phyloP scores from a whole-genome alignment of 1,140 invertebrate species.

The Plodia interpunctella region DNA sequence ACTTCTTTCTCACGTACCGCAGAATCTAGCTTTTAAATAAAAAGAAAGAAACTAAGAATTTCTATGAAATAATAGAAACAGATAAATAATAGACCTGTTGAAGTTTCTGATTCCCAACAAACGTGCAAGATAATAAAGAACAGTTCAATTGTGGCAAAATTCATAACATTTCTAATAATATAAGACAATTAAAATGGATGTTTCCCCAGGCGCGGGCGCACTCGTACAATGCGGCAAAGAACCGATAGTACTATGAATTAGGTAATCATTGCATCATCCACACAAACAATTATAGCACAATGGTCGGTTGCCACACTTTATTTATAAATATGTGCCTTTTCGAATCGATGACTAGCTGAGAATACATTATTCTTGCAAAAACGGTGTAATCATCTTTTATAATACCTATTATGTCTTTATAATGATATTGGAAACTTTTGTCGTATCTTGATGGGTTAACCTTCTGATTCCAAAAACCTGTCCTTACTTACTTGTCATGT shows the following conservation, averaged over 20 bases:
- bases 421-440: not conserved
- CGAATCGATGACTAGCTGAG: not conserved
- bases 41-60: too few species aligned
- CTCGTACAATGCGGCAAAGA: not conserved
- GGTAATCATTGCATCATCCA: slow-evolving; percentile 4
- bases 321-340: slow-evolving; percentile 3
- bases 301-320: slow-evolving; percentile 3
- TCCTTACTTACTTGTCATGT: too few species aligned
- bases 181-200: not conserved
- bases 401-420: not conserved
- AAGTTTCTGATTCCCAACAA: not conserved
- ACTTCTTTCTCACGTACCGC: too few species aligned
- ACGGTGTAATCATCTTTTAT: not conserved
- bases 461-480: too few species aligned
- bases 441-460: not conserved
- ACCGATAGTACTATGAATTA: not conserved
- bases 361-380: slow-evolving; percentile 4
- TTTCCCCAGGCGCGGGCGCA: not conserved
- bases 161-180: slow-evolving; percentile 2
- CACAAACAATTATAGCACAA: slow-evolving; percentile 5
- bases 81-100: too few species aligned
- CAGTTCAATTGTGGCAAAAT: slow-evolving; percentile 2
- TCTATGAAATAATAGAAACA: too few species aligned
- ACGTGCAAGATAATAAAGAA: not conserved
- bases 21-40: too few species aligned